Evolutionary conservation across 1,140 invertebrate genomes (phyloP).

Genomic region (Ladona fulva): DNA sequence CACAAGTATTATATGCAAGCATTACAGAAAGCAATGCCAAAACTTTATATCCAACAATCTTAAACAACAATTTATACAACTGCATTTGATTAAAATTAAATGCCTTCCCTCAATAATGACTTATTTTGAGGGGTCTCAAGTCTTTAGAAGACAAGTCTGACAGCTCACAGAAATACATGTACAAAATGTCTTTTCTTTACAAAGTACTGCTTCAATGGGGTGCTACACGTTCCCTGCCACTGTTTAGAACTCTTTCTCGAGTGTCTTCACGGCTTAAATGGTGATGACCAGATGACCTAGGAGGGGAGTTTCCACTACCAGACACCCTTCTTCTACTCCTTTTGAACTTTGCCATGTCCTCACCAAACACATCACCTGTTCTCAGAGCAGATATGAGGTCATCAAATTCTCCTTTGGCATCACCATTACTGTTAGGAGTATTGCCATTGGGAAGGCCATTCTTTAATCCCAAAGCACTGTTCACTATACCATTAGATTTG

Average conservation of each 20-base stretch:
- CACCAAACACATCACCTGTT: slow-evolving; percentile 94
- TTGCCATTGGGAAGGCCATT: slow-evolving; percentile 21
- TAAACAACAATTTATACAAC: slow-evolving; percentile 3
- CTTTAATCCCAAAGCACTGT: slow-evolving; percentile 23
- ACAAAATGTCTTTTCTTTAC: background rate
- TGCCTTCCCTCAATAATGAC: background rate
- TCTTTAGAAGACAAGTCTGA: background rate
- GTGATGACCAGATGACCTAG: slow-evolving; percentile 30
- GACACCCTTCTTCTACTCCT: slow-evolving; percentile 57
- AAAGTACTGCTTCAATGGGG: background rate
- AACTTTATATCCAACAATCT: background rate
- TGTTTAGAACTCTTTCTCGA: background rate
- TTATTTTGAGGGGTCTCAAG: background rate
- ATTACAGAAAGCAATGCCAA: background rate
- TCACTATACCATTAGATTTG: slow-evolving; percentile 22
- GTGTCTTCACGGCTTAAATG: background rate
- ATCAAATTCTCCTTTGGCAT: slow-evolving; percentile 86
- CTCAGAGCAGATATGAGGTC: slow-evolving; percentile 91
- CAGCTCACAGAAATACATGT: too few species aligned
- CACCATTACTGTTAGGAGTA: slow-evolving; percentile 28
- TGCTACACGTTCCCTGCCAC: background rate
- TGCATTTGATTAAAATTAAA: background rate
- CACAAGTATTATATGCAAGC: background rate
- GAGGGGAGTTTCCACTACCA: slow-evolving; percentile 47
- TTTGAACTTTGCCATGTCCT: slow-evolving; percentile 90